Conservation (phyloP, 2,888 invertebrate genomes). For the Abscondita cerata region DNA sequence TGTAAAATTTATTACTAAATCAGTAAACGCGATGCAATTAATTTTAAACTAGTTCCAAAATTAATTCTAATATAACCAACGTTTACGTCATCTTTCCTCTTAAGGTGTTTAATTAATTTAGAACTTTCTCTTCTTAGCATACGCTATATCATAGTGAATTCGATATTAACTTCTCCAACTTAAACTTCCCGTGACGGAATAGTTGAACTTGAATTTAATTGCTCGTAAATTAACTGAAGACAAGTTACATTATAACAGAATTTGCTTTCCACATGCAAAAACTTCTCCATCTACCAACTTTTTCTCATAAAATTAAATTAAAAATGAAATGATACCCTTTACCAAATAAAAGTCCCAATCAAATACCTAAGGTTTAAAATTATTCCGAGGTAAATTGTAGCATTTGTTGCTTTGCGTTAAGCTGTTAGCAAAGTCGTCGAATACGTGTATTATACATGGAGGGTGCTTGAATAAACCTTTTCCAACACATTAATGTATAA, state of each 20-base stretch:
- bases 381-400: too few species aligned
- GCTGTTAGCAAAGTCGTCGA: not conserved
- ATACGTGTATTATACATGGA: conserved; percentile 23
- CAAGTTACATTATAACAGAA: conserved; percentile 28
- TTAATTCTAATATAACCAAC: conserved; percentile 24
- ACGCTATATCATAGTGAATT: conserved; percentile 25
- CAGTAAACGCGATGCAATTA: conserved; percentile 15
- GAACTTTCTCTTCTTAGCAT: conserved; percentile 21
- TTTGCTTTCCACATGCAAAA: not conserved
- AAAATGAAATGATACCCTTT: too few species aligned
- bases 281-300: too few species aligned
- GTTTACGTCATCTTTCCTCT: conserved; percentile 13
- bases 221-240: conserved; percentile 31
- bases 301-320: too few species aligned
- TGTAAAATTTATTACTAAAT: conserved; percentile 16
- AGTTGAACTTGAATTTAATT: conserved; percentile 32
- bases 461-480: conserved; percentile 25
- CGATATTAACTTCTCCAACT: conserved; percentile 29
- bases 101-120: conserved; percentile 32
- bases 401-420: not conserved
- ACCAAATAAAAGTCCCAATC: too few species aligned
- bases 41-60: conserved; percentile 17
- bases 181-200: conserved; percentile 29
- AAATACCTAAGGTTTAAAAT: too few species aligned
- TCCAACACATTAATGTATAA: conserved; percentile 25